phyloP scores from a whole-genome alignment of 2,113 vertebrate species.

The Anoura caudifer region DNA sequence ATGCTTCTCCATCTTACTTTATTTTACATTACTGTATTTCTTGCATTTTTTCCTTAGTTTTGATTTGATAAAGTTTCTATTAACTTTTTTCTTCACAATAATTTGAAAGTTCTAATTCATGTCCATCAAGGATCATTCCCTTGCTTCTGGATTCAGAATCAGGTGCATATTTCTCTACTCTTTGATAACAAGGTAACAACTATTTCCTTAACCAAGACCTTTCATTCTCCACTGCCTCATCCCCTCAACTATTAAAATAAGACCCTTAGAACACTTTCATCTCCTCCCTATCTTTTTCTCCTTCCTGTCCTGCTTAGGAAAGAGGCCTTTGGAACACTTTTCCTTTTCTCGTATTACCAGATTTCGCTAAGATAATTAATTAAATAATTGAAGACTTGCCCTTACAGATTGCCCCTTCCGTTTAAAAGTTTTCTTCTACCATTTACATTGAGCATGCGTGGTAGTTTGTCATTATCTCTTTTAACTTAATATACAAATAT shows the following conservation, averaged over 20 bases:
- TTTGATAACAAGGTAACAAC: not conserved
- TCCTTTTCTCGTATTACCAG: not conserved
- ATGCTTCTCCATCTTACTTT: not conserved
- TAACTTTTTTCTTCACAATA: not conserved
- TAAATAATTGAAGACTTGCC: not conserved
- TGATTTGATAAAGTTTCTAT: not conserved
- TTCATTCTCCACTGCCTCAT: not conserved
- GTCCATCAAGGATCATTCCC: not conserved
- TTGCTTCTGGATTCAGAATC: not conserved
- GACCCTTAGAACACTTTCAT: not conserved
- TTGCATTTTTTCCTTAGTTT: not conserved
- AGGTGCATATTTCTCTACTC: not conserved
- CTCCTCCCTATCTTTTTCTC: not conserved
- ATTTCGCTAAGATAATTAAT: not conserved
- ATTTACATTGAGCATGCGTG: not conserved
- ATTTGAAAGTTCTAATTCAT: constrained; percentile 4
- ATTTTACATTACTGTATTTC: not conserved
- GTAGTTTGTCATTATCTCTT: not conserved
- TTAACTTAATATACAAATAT: not conserved
- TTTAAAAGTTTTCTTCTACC: not conserved
- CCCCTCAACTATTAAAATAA: not conserved
- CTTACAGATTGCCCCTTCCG: not conserved
- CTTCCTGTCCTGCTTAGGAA: not conserved
- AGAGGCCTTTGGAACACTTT: not conserved
- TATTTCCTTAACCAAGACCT: not conserved